phyloP scores from a whole-genome alignment of 1,140 invertebrate species.

The Aphelenchoides fujianensis region DNA sequence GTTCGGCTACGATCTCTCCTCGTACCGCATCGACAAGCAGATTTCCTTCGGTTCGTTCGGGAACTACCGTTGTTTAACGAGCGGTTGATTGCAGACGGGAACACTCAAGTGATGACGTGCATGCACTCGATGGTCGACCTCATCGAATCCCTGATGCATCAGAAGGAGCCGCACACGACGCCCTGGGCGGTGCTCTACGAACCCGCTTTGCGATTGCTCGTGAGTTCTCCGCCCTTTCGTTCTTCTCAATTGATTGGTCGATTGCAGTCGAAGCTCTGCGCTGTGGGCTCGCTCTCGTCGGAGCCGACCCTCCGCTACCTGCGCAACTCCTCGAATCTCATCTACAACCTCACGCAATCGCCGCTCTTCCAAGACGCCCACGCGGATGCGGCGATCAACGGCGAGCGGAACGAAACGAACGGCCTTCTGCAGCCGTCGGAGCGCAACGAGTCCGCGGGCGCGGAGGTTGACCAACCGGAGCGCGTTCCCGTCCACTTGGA shows the following conservation, averaged over 20 bases:
- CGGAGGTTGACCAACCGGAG: background rate
- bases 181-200: slow-evolving; percentile 4
- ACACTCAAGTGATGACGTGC: background rate
- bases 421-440: too few relatives aligned
- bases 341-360: background rate
- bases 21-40: background rate
- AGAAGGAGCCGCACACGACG: background rate
- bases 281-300: background rate
- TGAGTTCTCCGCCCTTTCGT: too few relatives aligned
- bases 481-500: background rate
- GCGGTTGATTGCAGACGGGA: background rate
- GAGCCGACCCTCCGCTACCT: slow-evolving; percentile 4
- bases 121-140: slow-evolving; percentile 10
- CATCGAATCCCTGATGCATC: background rate
- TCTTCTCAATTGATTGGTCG: background rate
- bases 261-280: slow-evolving; percentile 3
- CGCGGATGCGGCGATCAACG: background rate
- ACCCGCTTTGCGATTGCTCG: slow-evolving; percentile 12
- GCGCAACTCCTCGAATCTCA: background rate
- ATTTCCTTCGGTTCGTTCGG: background rate
- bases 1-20: slow-evolving; percentile 7
- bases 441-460: too few relatives aligned
- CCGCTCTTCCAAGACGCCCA: slow-evolving; percentile 13
- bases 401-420: too few relatives aligned
- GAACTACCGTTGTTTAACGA: slow-evolving; percentile 3